Conservation (phyloP, 2,888 invertebrate species). For the Platycheirus rosarum region DNA sequence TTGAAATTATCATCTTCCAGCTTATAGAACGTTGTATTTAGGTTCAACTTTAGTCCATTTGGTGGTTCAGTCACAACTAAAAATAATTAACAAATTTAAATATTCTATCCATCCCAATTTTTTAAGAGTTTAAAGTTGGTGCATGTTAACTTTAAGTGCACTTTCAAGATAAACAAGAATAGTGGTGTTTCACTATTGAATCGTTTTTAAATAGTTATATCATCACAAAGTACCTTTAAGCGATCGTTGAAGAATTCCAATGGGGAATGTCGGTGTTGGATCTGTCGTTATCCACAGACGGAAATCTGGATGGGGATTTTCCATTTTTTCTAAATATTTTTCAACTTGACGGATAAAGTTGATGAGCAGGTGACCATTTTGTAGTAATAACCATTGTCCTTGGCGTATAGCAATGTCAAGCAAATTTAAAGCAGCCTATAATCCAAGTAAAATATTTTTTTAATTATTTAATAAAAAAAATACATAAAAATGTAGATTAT, state of each 20-base stretch:
- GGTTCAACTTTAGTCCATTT: conserved; percentile 93
- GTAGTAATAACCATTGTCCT: conserved; percentile 96
- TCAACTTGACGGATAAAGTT: conserved; percentile 91
- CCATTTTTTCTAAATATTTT: conserved; percentile 90
- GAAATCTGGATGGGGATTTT: conserved; percentile 94
- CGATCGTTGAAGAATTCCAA: conserved; percentile 93
- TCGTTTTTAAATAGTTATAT: too few relatives aligned
- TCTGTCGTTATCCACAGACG: conserved; percentile 96
- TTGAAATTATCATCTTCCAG: conserved; percentile 89
- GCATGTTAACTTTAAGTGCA: too few relatives aligned
- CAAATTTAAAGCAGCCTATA: conserved; percentile 88
- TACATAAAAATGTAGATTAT: too few relatives aligned
- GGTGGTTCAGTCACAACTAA: conserved; percentile 96
- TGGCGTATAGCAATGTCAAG: conserved; percentile 87
- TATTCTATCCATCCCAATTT: too few relatives aligned
- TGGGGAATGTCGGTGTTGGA: conserved; percentile 92
- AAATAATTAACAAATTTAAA: conserved; percentile 74
- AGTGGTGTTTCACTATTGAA: too few relatives aligned
- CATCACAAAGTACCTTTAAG: conserved; percentile 90
- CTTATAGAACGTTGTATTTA: conserved; percentile 94
- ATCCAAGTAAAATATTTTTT: too few relatives aligned
- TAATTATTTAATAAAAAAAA: too few relatives aligned
- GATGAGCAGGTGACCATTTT: conserved; percentile 94
- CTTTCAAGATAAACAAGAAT: too few relatives aligned
- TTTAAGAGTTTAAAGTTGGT: too few relatives aligned